Evolutionary conservation across 2,797 vertebrate genomes (phyloP).

Genomic region (Remorina albescens): DNA sequence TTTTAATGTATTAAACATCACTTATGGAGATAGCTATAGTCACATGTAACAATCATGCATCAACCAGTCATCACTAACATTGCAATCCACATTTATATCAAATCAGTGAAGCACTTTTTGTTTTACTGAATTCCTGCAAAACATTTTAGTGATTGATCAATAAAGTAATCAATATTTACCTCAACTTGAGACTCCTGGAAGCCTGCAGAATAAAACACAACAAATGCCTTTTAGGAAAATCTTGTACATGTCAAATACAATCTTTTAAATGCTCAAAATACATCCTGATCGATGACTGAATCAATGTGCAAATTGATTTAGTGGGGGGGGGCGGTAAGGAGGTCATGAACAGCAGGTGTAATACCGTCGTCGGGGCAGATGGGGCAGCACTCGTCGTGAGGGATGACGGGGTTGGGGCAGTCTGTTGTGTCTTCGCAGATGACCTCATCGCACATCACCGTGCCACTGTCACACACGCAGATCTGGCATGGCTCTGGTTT

Average conservation of each 20-base stretch:
- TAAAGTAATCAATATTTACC: conserved; percentile 73
- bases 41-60: neutral
- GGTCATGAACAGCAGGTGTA: neutral
- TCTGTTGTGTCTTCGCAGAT: conserved; percentile 87
- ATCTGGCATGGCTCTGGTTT: conserved; percentile 92
- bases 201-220: conserved; percentile 61
- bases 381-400: conserved; percentile 93
- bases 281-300: too few relatives aligned
- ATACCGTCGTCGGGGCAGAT: conserved; percentile 88
- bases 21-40: neutral
- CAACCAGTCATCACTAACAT: neutral
- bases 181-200: conserved; percentile 74
- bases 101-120: neutral
- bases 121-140: neutral
- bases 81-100: neutral
- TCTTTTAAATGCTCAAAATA: neutral
- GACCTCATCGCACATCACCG: conserved; percentile 91
- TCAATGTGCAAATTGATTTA: too few relatives aligned
- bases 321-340: neutral
- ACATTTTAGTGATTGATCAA: neutral
- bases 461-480: conserved; percentile 95
- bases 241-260: neutral
- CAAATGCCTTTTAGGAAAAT: neutral
- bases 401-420: conserved; percentile 89
- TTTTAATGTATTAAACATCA: neutral